phyloP scores from a whole-genome alignment of 2,888 invertebrate species.

The Chirona hameri region DNA sequence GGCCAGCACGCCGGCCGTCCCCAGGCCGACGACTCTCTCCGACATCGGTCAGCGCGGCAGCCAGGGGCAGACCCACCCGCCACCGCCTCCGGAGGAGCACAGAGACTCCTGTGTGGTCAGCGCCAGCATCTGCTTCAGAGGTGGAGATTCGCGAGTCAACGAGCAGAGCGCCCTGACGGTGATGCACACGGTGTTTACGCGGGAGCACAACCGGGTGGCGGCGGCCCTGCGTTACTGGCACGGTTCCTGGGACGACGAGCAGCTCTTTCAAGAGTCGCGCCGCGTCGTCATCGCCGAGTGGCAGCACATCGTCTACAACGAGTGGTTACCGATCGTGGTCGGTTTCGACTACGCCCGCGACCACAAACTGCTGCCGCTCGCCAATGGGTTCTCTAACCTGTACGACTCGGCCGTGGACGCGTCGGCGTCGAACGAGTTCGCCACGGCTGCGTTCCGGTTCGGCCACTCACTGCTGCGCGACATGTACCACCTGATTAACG shows the following conservation, averaged over 20 bases:
- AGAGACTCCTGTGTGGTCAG: not conserved
- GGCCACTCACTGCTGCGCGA: conserved; percentile 38
- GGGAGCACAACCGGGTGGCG: conserved; percentile 54
- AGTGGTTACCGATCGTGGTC: conserved; percentile 54
- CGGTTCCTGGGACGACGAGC: conserved; percentile 53
- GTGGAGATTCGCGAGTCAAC: conserved; percentile 52
- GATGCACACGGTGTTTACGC: conserved; percentile 62
- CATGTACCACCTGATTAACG: conserved; percentile 28
- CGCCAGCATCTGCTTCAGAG: not conserved
- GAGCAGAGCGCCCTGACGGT: conserved; percentile 64
- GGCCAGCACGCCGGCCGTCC: not conserved
- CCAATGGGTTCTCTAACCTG: conserved; percentile 29
- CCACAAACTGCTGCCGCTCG: not conserved
- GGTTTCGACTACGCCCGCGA: conserved; percentile 46
- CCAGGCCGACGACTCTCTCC: not conserved
- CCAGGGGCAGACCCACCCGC: not conserved
- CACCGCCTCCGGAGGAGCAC: not conserved
- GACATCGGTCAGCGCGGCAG: not conserved
- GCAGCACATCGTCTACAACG: conserved; percentile 55
- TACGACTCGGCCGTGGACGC: conserved; percentile 33
- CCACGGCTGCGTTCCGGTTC: conserved; percentile 37
- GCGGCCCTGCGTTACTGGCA: conserved; percentile 47
- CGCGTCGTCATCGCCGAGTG: conserved; percentile 53
- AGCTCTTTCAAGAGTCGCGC: conserved; percentile 53
- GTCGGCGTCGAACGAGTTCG: conserved; percentile 36